These are phyloP conservation scores for Scomber colias DNA, from an alignment of 2,113 vertebrate species.

Conservation along the genomic window DNA sequence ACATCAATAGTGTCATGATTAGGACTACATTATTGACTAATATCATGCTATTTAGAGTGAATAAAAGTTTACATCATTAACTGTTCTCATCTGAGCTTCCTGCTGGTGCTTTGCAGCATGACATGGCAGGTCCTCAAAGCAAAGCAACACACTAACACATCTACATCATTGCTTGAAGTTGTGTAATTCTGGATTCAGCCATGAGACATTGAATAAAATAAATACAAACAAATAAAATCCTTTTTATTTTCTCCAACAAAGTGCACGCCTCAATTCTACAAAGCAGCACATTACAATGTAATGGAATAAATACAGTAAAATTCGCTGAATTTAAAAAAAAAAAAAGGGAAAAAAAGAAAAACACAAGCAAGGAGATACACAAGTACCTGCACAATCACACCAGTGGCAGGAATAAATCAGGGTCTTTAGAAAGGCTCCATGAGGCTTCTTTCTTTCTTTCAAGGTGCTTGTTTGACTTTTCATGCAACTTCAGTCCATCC, in stretches of 20 bases:
- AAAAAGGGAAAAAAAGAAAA: slow-evolving; percentile 75
- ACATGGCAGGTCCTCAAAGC: slow-evolving; percentile 51
- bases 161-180: neutral
- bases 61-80: slow-evolving; percentile 77
- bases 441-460: slow-evolving; percentile 37
- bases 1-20: slow-evolving; percentile 67
- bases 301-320: slow-evolving; percentile 95
- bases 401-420: slow-evolving; percentile 65
- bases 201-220: slow-evolving; percentile 58
- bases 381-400: slow-evolving; percentile 85
- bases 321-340: slow-evolving; percentile 82
- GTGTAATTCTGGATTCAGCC: slow-evolving; percentile 22
- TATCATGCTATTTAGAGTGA: slow-evolving; percentile 74
- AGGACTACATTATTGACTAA: slow-evolving; percentile 67
- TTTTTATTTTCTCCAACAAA: slow-evolving; percentile 87
- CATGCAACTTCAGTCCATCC: slow-evolving; percentile 35
- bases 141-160: slow-evolving; percentile 73
- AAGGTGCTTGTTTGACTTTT: slow-evolving; percentile 41
- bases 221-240: slow-evolving; percentile 86
- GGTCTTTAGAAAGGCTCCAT: slow-evolving; percentile 58
- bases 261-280: slow-evolving; percentile 91
- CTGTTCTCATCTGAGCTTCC: slow-evolving; percentile 53
- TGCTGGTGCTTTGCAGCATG: slow-evolving; percentile 34
- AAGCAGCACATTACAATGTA: slow-evolving; percentile 92
- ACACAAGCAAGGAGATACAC: slow-evolving; percentile 74